Base-by-base conservation (phyloP, 2,113 vertebrate genomes). In the Empidonax traillii region DNA sequence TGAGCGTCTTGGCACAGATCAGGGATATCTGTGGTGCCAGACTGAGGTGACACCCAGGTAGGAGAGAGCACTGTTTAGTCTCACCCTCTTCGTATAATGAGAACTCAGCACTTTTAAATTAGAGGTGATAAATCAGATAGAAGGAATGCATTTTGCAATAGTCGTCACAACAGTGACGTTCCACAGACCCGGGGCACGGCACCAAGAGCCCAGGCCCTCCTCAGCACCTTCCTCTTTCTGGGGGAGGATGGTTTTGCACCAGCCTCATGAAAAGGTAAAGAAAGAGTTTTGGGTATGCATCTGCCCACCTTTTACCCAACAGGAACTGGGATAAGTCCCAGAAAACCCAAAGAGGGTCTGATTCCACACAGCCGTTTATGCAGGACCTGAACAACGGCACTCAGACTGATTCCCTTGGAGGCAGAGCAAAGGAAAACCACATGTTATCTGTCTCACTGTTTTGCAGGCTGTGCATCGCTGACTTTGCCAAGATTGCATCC, bases 351-450 rank as follows among this genome's bases (percentile, higher is more conserved):
- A 0, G 2, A 62, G 17, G 14, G 3, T 59, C 47, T 37, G 44
- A 41, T 62, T 47, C 6, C 37, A 27, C 22, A 0, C 11, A 37
- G 24, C 24, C 19, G 8, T 28, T 47, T 13, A 16, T 0, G 0
- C 55, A 37, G 24, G 43, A 31, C 35, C 24, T 25, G 71, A 30
- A 18, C 3, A 8, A 21, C 28, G 63, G 7, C n/a, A 33, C 4
- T 35, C 20, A 7, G 41, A 35, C 9, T 14, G 4, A 25, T 37
- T 46, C 15, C 55, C 10, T 23, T 6, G 51, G 31, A 43, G 19
- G 22, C 62, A 51, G 53, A 66, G 55, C 35, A 25, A 12, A 19
- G 53, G 49, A 12, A 35, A 43, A 67, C 5, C n/a, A 39, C 8
- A 10, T 30, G 24, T 35, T 65, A 5, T 2, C 58, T 35, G 43